Conservation (phyloP, 2,888 invertebrate species). For the Phania funesta region DNA sequence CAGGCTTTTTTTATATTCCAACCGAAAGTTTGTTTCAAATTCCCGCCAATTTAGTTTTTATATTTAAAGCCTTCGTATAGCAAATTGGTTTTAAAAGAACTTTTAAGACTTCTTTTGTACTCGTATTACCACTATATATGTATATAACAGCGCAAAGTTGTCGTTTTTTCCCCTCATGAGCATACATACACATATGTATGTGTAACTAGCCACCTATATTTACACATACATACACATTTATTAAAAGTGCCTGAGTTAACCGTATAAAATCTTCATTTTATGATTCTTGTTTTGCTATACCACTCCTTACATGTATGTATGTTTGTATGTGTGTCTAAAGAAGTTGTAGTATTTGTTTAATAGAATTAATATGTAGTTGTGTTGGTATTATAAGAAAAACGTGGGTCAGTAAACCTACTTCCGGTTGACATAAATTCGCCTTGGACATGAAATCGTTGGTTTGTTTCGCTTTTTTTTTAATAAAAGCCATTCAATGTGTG, state of each 20-base stretch:
- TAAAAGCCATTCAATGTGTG: not conserved
- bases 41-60: no score
- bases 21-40: no score
- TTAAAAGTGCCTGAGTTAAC: constrained; percentile 21
- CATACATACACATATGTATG: not conserved
- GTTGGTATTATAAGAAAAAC: constrained; percentile 70
- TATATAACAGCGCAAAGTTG: not conserved
- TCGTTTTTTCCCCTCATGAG: not conserved
- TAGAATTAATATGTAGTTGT: constrained; percentile 24
- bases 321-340: not conserved
- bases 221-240: not conserved
- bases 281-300: constrained; percentile 3
- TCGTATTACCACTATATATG: not conserved
- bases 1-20: no score
- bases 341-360: constrained; percentile 13
- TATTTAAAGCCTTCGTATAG: no score
- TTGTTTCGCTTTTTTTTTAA: constrained; percentile 45
- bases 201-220: not conserved
- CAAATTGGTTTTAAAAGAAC: not conserved
- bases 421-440: constrained; percentile 81
- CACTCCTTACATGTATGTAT: not conserved
- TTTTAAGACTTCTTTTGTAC: not conserved
- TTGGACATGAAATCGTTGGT: constrained; percentile 80
- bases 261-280: constrained; percentile 30
- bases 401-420: constrained; percentile 81